A percentile compares a stretch with the other conserved stretches of the same genome.
phyloP scores from a whole-genome alignment of 2,888 invertebrate genomes.

The Pyrochroa serraticornis region DNA sequence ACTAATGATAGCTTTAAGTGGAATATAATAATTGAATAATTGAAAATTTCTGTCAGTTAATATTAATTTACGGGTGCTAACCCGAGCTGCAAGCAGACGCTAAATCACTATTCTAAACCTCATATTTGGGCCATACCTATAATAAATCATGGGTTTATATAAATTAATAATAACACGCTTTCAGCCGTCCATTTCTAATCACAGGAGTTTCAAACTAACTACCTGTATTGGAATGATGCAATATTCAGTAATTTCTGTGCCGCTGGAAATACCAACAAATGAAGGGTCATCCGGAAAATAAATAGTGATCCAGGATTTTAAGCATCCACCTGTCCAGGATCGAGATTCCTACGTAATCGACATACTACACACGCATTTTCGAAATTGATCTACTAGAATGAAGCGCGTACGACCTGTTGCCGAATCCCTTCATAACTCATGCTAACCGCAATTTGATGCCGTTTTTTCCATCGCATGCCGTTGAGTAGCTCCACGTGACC shows the following conservation, averaged over 20 bases:
- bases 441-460: constrained; percentile 23
- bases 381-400: constrained; percentile 18
- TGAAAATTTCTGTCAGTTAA: constrained; percentile 20
- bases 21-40: background rate
- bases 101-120: constrained; percentile 20
- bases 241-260: no score
- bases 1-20: no score
- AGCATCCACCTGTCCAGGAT: background rate
- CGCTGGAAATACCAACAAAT: no score
- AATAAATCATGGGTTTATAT: constrained; percentile 26
- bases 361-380: background rate
- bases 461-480: constrained; percentile 16
- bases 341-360: background rate
- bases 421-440: constrained; percentile 24
- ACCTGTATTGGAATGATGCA: no score
- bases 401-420: constrained; percentile 18
- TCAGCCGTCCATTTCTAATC: constrained; percentile 15
- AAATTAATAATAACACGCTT: constrained; percentile 20
- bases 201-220: background rate
- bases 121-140: constrained; percentile 4
- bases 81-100: constrained; percentile 19
- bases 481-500: constrained; percentile 22
- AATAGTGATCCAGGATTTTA: no score
- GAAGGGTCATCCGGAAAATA: no score
- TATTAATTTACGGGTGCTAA: constrained; percentile 23